Conservation (phyloP, 2,113 vertebrate genomes). For the Cheirogaleus medius region DNA sequence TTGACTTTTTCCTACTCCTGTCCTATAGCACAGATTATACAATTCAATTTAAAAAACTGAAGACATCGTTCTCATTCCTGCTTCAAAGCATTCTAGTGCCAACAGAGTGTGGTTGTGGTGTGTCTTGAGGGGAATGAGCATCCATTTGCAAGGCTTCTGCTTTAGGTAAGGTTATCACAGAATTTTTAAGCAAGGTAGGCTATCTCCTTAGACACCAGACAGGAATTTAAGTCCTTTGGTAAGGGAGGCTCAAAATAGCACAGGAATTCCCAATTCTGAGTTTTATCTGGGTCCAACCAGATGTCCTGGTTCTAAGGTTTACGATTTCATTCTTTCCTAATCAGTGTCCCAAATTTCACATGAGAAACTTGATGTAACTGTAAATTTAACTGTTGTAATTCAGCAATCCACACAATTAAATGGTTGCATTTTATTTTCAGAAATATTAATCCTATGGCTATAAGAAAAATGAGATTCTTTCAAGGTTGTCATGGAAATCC, state of each 20-base stretch:
- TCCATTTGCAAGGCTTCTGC: neutral
- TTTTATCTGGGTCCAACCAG: neutral
- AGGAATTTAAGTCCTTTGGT: neutral
- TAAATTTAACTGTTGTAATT: neutral
- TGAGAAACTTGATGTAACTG: neutral
- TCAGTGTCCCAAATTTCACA: neutral
- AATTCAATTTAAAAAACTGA: neutral
- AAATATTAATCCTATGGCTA: neutral
- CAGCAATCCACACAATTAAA: neutral
- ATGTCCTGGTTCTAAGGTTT: neutral
- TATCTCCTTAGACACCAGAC: neutral
- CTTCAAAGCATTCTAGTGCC: neutral
- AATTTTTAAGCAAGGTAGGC: neutral
- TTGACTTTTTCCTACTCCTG: neutral
- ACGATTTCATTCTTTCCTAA: neutral
- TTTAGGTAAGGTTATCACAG: neutral
- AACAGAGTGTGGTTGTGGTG: neutral
- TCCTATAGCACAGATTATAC: neutral
- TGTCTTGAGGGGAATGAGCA: neutral
- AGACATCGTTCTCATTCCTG: neutral
- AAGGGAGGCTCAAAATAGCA: neutral
- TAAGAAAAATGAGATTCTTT: neutral
- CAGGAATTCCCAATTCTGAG: neutral
- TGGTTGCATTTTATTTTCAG: neutral
- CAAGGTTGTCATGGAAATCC: neutral